phyloP scores from a whole-genome alignment of 1,140 invertebrate species.

The Papilio machaon region DNA sequence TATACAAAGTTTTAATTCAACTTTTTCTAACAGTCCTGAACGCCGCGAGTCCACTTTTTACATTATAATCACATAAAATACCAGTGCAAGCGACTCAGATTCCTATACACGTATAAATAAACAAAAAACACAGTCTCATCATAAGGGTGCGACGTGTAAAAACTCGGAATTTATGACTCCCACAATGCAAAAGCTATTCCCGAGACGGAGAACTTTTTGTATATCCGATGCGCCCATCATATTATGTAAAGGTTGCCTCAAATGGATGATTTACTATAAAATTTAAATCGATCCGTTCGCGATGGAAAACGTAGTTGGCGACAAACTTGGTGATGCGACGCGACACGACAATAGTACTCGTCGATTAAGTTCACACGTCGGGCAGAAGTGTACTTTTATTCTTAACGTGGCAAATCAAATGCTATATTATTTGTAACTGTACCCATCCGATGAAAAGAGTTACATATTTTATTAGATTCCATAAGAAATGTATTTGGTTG shows the following conservation, averaged over 20 bases:
- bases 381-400: no score
- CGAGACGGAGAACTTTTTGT: conserved; percentile 16
- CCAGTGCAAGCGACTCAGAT: conserved; percentile 19
- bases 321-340: background rate
- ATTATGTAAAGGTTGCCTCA: conserved; percentile 1
- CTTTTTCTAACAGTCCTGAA: background rate
- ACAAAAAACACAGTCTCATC: background rate
- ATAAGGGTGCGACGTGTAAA: conserved; percentile 9
- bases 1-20: background rate
- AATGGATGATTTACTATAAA: conserved; percentile 24
- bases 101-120: conserved; percentile 2
- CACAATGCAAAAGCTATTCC: conserved; percentile 17
- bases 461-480: no score
- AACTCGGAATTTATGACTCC: conserved; percentile 17
- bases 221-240: background rate
- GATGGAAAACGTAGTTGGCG: background rate
- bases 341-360: no score
- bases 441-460: no score
- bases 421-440: no score
- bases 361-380: no score
- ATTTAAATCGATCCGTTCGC: conserved; percentile 1
- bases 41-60: background rate
- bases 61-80: conserved; percentile 25
- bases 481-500: background rate
- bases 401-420: no score